Base-by-base conservation (phyloP, 2,113 vertebrate genomes). In the Fulmarus glacialis region DNA sequence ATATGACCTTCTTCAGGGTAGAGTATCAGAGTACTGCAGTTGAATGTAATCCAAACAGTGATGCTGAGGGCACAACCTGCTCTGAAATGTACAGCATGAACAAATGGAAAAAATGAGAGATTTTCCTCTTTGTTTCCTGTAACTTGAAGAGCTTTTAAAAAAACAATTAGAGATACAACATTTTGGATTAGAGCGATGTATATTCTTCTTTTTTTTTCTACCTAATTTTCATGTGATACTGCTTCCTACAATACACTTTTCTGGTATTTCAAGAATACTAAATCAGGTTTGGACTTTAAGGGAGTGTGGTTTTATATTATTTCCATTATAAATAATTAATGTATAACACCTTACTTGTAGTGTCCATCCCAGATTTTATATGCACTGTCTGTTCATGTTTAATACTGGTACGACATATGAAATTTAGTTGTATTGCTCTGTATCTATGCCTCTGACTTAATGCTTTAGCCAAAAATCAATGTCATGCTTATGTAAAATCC, bases 351-450 rank as follows among this genome's bases (percentile, higher is more conserved):
- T 62, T 87, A 29, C 16, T 88, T 77, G 11, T 47, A 52, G 32
- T 53, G 16, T 71, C 20, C 20, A 4, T 53, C 12, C 11, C 10
- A 45, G 27, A 32, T 55, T 74, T 79, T 50, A 3, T 73, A 21
- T 47, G 17, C 8, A 7, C 20, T 52, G 4, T 63, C 15, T 43
- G 8, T 53, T 40, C 29, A 89, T 81, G 13, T 77, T 18, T 72
- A 45, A 12, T 30, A 34, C 22, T 79, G 21, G 8, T 56, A 34
- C 0, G 0, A 9, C 14, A 5, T 34, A 36, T n/a, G 36, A 77
- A 82, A 75, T 78, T 13, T 18, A 16, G 15, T 53, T 82, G 16
- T 36, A 14, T n/a, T 89, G 21, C 5, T 9, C 9, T 52, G 3
- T 75, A 13, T 73, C 40, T 56, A 3, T 63, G 21, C 43, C 12